phyloP scores from a whole-genome alignment of 2,113 vertebrate genomes.

The Alouatta palliata region DNA sequence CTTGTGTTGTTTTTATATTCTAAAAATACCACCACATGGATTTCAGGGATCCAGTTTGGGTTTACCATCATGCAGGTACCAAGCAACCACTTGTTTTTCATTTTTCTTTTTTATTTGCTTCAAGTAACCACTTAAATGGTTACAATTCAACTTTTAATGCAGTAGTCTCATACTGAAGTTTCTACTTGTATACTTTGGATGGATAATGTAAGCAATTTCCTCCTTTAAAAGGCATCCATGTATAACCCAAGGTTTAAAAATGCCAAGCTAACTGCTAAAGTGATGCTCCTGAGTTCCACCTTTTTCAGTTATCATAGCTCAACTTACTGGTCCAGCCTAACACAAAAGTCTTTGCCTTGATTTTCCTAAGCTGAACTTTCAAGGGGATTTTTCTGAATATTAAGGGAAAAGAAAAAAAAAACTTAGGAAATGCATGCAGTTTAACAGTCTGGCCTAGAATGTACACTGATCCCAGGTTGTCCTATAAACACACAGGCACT shows the following conservation, averaged over 20 bases:
- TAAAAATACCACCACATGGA: not conserved
- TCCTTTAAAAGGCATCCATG: not conserved
- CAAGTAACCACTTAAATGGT: not conserved
- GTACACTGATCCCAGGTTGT: not conserved
- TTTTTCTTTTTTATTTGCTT: not conserved
- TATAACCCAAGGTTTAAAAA: constrained; percentile 14
- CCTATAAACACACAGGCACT: constrained; percentile 19
- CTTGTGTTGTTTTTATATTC: constrained; percentile 14
- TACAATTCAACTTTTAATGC: constrained; percentile 46
- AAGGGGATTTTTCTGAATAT: constrained; percentile 36
- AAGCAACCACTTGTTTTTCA: not conserved
- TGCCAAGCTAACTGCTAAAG: not conserved
- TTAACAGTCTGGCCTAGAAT: not conserved
- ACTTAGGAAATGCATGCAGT: not conserved
- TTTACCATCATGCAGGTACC: not conserved
- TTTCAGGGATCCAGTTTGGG: constrained; percentile 31
- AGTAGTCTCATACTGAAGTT: constrained; percentile 7
- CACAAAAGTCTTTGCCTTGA: constrained; percentile 29
- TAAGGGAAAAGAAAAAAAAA: not conserved
- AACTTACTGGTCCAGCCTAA: not conserved
- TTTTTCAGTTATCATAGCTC: not conserved
- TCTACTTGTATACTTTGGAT: not conserved
- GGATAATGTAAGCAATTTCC: not conserved
- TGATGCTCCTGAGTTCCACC: not conserved
- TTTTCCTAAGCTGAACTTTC: constrained; percentile 18